These are phyloP conservation scores for Microcaecilia unicolor DNA, from an alignment of 2,797 vertebrate genomes.

Conservation along the genomic window DNA sequence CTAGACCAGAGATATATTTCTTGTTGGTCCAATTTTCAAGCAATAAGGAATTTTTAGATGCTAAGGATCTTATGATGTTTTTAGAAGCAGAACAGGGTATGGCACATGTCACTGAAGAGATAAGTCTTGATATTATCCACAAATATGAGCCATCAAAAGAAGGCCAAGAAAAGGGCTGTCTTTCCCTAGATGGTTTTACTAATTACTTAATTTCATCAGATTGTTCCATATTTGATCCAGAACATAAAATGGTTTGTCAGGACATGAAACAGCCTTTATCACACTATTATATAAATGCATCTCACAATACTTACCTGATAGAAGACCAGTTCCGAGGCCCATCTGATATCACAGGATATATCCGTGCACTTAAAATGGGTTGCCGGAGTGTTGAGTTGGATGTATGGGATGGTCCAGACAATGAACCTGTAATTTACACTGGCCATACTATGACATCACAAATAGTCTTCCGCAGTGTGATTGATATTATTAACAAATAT, in stretches of 20 bases:
- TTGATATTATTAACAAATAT: slow-evolving; percentile 93
- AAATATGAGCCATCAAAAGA: slow-evolving; percentile 89
- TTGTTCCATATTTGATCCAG: slow-evolving; percentile 94
- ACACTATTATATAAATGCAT: slow-evolving; percentile 96
- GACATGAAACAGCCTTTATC: slow-evolving; percentile 93
- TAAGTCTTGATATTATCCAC: slow-evolving; percentile 87
- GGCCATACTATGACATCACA: slow-evolving; percentile 97
- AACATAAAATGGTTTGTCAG: slow-evolving; percentile 91
- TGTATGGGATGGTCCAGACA: slow-evolving; percentile 92
- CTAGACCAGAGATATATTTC: slow-evolving; percentile 96
- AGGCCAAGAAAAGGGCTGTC: slow-evolving; percentile 82
- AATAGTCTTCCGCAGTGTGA: slow-evolving; percentile 88
- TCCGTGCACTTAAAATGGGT: slow-evolving; percentile 95
- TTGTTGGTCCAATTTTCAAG: slow-evolving; percentile 98
- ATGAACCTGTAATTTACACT: slow-evolving; percentile 91
- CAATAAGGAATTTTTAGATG: slow-evolving; percentile 96
- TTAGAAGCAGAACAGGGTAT: slow-evolving; percentile 96
- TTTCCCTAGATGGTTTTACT: slow-evolving; percentile 92
- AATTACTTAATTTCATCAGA: slow-evolving; percentile 94
- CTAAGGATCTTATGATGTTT: slow-evolving; percentile 97
- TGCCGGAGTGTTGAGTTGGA: slow-evolving; percentile 92
- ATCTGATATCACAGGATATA: slow-evolving; percentile 94
- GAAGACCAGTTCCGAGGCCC: slow-evolving; percentile 96
- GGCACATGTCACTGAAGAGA: slow-evolving; percentile 89
- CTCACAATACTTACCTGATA: slow-evolving; percentile 96